Conservation (phyloP, 2,797 vertebrate species). For the Acomys russatus region DNA sequence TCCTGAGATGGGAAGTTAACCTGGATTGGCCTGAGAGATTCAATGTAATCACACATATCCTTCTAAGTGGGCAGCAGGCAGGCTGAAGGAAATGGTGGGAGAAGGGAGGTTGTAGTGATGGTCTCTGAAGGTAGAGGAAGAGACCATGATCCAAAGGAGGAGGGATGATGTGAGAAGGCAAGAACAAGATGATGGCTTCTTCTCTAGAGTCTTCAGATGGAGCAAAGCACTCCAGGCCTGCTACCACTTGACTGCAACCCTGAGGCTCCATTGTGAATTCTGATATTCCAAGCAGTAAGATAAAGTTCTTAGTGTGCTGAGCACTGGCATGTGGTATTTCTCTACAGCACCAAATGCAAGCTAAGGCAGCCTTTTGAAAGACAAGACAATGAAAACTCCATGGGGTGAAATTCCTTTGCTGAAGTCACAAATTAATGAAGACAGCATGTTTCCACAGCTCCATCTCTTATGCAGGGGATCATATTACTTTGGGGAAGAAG, state of each 20-base stretch:
- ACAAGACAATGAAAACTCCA: background rate
- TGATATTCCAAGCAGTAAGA: background rate
- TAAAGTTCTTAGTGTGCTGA: background rate
- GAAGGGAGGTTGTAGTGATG: too few species aligned
- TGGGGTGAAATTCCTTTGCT: too few species aligned
- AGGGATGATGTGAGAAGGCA: background rate
- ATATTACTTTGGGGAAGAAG: background rate
- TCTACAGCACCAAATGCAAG: background rate
- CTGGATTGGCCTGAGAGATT: background rate
- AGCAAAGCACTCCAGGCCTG: background rate
- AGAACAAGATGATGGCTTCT: background rate
- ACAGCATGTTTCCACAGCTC: accelerated
- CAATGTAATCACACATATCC: too few species aligned
- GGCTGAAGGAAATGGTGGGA: background rate
- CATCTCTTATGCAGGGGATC: background rate
- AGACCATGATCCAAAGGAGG: background rate
- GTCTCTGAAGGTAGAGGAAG: background rate
- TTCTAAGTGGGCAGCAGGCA: background rate
- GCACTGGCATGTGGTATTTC: background rate
- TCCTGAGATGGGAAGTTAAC: background rate
- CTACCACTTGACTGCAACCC: background rate
- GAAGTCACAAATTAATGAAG: background rate
- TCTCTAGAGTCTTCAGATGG: background rate
- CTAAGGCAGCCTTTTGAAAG: background rate
- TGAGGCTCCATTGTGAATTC: background rate